A percentile compares a stretch with the other conserved stretches of the same genome.
Evolutionary conservation across 2,113 vertebrate genomes (phyloP).

Genomic region (Cyanoliseus patagonus): DNA sequence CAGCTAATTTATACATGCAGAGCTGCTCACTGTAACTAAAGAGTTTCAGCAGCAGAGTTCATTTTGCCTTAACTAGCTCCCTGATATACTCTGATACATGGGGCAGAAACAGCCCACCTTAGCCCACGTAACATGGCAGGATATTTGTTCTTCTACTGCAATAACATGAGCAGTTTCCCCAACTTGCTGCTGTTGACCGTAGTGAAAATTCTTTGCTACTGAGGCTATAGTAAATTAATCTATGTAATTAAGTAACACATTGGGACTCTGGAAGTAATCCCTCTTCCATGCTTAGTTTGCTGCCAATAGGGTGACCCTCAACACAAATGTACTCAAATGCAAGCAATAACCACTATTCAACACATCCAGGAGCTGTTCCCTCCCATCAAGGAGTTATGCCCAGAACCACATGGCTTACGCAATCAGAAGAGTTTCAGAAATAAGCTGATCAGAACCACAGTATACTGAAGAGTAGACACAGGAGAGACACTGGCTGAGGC

Average conservation of each 20-base stretch:
- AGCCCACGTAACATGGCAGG: neutral
- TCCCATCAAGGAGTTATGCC: neutral
- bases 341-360: neutral
- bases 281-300: neutral
- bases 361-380: accelerated
- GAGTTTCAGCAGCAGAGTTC: neutral
- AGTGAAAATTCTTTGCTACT: neutral
- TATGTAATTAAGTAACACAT: neutral
- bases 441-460: neutral
- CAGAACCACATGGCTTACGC: neutral
- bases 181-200: neutral
- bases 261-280: neutral
- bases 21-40: neutral
- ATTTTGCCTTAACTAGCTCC: neutral
- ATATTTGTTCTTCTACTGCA: neutral
- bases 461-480: neutral
- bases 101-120: neutral
- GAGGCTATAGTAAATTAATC: neutral
- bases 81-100: too few species aligned
- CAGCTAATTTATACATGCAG: accelerated
- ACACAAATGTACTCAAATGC: neutral
- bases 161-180: neutral
- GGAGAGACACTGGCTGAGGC: neutral
- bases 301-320: neutral
- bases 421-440: neutral